A percentile compares a stretch with the other conserved stretches of the same genome.
phyloP scores from a whole-genome alignment of 2,888 invertebrate genomes.

The Phasia obesa region DNA sequence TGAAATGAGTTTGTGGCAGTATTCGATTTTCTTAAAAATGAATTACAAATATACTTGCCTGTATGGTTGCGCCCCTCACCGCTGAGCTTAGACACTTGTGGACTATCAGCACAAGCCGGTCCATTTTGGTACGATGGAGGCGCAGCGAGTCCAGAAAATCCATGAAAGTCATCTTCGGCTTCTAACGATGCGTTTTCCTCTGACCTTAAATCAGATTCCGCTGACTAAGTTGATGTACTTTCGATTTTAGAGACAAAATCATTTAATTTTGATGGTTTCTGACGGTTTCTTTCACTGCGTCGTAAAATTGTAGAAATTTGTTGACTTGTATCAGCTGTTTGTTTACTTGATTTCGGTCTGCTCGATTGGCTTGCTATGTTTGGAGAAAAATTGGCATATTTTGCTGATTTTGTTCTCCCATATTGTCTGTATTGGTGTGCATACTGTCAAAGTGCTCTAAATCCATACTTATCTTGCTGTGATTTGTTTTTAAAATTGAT shows the following conservation, averaged over 20 bases:
- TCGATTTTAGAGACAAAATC: background rate
- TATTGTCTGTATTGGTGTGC: background rate
- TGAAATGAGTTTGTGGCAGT: slow-evolving; percentile 26
- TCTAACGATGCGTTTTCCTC: slow-evolving; percentile 4
- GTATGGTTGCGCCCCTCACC: slow-evolving; percentile 30
- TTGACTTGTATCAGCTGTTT: background rate
- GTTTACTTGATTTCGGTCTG: background rate
- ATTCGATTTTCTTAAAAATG: slow-evolving; percentile 13
- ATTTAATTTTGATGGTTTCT: slow-evolving; percentile 3
- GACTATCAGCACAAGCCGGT: background rate
- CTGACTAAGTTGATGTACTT: background rate
- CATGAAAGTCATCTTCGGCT: slow-evolving; percentile 18
- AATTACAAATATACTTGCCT: slow-evolving; percentile 36
- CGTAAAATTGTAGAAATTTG: background rate
- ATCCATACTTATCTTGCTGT: too few relatives aligned
- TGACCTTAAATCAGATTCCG: background rate
- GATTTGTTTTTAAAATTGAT: too few relatives aligned
- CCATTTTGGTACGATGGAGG: slow-evolving; percentile 31
- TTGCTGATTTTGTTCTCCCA: background rate
- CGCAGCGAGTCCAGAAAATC: slow-evolving; percentile 7
- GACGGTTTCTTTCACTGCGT: slow-evolving; percentile 12
- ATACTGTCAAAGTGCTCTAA: background rate
- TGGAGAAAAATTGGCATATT: background rate
- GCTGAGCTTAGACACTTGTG: slow-evolving; percentile 20
- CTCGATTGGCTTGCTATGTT: background rate